These are phyloP conservation scores for Chelonus insularis DNA, from an alignment of 1,140 invertebrate species.

Conservation along the genomic window DNA sequence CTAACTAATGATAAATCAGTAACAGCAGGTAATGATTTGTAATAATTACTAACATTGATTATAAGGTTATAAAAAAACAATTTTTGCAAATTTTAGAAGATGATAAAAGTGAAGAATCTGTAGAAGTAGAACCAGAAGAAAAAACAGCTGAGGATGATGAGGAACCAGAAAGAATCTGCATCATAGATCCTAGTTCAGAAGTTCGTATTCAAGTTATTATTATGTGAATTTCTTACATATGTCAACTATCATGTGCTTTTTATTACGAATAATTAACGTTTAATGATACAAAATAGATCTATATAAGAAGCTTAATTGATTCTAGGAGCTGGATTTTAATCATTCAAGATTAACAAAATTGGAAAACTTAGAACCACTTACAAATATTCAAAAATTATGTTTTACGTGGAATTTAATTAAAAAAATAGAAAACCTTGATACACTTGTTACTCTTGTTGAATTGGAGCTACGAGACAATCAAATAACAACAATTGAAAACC, in stretches of 20 bases:
- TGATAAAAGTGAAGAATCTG: conserved; percentile 37
- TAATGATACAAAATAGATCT: background rate
- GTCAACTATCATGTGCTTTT: too few relatives aligned
- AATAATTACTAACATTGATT: background rate
- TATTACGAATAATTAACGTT: too few relatives aligned
- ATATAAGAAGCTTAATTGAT: conserved; percentile 20
- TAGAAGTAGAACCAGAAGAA: conserved; percentile 38
- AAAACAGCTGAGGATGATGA: conserved; percentile 35
- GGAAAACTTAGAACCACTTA: conserved; percentile 78
- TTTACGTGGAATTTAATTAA: conserved; percentile 94
- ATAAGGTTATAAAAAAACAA: background rate
- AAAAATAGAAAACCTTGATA: conserved; percentile 87
- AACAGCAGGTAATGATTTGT: conserved; percentile 5
- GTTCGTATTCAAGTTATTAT: conserved; percentile 35
- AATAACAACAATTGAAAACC: conserved; percentile 86
- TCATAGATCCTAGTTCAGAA: conserved; percentile 53
- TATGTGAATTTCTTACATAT: background rate
- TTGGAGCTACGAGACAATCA: conserved; percentile 97
- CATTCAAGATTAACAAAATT: conserved; percentile 82
- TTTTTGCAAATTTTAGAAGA: conserved; percentile 36
- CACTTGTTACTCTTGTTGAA: conserved; percentile 75
- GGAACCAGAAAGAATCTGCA: conserved; percentile 50
- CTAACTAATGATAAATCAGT: background rate
- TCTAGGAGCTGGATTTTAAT: conserved; percentile 81
- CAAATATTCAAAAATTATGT: conserved; percentile 76